Evolutionary conservation across 2,888 invertebrate genomes (phyloP).

Genomic region (Drosophila prolongata): DNA sequence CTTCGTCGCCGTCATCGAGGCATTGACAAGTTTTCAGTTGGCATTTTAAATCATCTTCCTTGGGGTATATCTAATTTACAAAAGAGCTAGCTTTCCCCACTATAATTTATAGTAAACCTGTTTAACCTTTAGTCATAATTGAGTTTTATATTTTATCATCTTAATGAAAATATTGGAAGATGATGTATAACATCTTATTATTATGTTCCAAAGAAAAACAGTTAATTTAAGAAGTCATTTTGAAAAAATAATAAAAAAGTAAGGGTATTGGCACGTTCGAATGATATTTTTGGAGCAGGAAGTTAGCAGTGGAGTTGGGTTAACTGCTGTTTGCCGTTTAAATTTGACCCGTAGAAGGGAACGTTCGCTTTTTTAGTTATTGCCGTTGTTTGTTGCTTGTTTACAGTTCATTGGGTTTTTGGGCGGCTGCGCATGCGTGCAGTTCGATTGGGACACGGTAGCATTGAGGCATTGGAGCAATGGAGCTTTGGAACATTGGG

Average conservation of each 20-base stretch:
- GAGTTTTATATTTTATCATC: too few relatives aligned
- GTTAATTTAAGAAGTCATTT: too few relatives aligned
- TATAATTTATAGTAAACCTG: too few relatives aligned
- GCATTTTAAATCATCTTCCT: not conserved
- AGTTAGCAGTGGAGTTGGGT: conserved; percentile 18
- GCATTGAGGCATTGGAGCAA: not conserved
- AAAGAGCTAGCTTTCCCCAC: not conserved
- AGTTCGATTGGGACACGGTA: conserved; percentile 6
- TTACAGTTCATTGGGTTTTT: conserved; percentile 71
- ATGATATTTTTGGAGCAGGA: not conserved
- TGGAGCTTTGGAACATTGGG: not conserved
- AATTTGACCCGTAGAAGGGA: conserved; percentile 68
- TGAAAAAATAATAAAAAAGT: not conserved
- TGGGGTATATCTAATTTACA: not conserved
- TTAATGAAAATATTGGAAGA: too few relatives aligned
- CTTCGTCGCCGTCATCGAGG: conserved; percentile 26
- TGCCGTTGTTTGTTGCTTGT: conserved; percentile 39
- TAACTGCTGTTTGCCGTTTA: conserved; percentile 47
- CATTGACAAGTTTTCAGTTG: conserved; percentile 26
- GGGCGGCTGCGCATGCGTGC: conserved; percentile 40
- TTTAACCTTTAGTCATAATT: too few relatives aligned
- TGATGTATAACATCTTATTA: too few relatives aligned
- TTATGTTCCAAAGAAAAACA: too few relatives aligned
- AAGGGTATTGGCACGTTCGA: not conserved
- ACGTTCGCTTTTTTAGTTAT: conserved; percentile 30